A percentile compares a stretch with the other conserved stretches of the same genome.
Evolutionary conservation across 2,888 invertebrate species (phyloP).

Genomic region (Cremastobaeus sp.): DNA sequence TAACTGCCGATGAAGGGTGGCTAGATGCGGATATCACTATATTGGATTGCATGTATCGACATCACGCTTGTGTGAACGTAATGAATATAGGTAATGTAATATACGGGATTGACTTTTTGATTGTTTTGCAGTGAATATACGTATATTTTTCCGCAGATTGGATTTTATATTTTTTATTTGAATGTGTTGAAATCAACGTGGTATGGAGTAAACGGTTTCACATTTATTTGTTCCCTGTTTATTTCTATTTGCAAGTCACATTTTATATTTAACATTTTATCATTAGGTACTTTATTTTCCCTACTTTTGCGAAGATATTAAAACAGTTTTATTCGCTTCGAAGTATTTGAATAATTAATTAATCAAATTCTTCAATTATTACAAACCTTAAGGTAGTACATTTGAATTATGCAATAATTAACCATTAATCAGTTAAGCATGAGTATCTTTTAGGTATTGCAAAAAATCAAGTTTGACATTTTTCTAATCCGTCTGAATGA

Average conservation of each 20-base stretch:
- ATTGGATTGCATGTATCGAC: constrained; percentile 38
- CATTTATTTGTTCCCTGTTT: not conserved
- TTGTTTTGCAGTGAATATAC: constrained; percentile 12
- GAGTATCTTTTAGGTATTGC: no score
- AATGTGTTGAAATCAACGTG: not conserved
- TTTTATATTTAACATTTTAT: not conserved
- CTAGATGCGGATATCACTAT: constrained; percentile 14
- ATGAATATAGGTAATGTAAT: constrained; percentile 38
- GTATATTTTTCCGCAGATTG: not conserved
- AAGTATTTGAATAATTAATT: no score
- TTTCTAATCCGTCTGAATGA: no score
- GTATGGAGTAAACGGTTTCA: not conserved
- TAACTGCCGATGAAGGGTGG: constrained; percentile 5
- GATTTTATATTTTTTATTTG: not conserved
- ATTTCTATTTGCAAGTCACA: not conserved
- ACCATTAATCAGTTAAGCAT: no score
- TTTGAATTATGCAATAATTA: no score
- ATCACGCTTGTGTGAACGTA: constrained; percentile 10
- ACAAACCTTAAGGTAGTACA: no score
- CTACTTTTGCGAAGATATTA: no score
- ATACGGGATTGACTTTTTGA: constrained; percentile 34
- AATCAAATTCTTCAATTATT: no score
- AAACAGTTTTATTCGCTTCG: no score
- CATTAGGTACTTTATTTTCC: no score
- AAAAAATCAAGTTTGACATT: no score